Base-by-base conservation (phyloP, 1,140 invertebrate species). In the Heterodera schachtii region DNA sequence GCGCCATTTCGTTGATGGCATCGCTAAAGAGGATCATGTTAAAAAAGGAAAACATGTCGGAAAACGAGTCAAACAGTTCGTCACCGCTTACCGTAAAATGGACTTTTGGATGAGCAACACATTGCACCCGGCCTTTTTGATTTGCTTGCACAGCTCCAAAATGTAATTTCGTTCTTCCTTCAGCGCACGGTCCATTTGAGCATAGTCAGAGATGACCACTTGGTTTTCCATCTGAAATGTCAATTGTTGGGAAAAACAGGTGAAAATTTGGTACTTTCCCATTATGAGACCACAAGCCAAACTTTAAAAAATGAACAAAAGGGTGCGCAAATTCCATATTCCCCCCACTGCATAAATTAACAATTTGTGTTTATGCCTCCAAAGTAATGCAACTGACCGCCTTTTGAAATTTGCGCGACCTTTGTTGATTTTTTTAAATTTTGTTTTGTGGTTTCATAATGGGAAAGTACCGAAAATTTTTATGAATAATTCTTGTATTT, bases 101-200 rank as follows among this genome's bases (percentile, higher is more conserved):
- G 97, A 98, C 91, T 99, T 99, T 91, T 99, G 98, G 73, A 99
- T 95, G 19, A 99, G 92, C 1, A 99, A 92, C 47, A 99, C 95
- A 92, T 97, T 99, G 90, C 98, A 99, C 7, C 97, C 97, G 84
- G 96, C 92, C 88, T 98, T 98, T 90, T 99, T 99, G 71, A 99
- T 96, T 90, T 98, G 95, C 91, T 99, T 99, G 0, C 98, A 95
- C 89, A 99, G 97, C 87, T 99, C 98, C 41, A 99, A 92, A 87
- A 99, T 98, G 90, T 99, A 99, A 73, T 95, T 93, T 75, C 98
- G 93, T 91, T 99, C 98, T 91, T 99, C 98, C 90, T 97, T 94
- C n/a, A 99, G 90, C 0, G 99, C 95, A 81, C 97, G 93, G 91
- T 99, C 98, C 97, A 99, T 99, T 81, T 97, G 96, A 66, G 96